A percentile compares a stretch with the other conserved stretches of the same genome.
Conservation (phyloP, 1,140 invertebrate genomes). For the Penaeus japonicus region DNA sequence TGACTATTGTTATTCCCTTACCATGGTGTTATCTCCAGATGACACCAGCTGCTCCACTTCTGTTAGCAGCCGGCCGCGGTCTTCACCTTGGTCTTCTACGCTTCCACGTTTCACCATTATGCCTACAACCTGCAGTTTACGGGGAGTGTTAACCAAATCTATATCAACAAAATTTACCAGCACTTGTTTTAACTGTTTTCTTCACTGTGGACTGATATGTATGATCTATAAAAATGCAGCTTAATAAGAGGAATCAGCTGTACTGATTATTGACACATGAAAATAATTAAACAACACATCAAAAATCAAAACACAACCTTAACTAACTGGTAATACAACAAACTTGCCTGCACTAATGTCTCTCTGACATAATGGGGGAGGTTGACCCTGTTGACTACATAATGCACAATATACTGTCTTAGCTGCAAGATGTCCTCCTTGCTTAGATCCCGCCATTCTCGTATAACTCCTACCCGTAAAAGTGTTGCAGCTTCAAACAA, state of each 20-base stretch:
- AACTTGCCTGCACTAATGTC: slow-evolving; percentile 73
- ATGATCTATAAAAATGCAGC: not conserved
- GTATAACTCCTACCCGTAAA: slow-evolving; percentile 82
- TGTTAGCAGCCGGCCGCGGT: slow-evolving; percentile 74
- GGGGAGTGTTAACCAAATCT: no score
- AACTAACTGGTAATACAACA: no score
- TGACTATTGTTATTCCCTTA: not conserved
- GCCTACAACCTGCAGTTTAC: slow-evolving; percentile 72
- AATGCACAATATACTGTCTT: slow-evolving; percentile 81
- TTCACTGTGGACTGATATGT: no score
- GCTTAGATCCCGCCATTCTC: slow-evolving; percentile 79
- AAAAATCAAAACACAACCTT: no score
- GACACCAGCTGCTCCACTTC: slow-evolving; percentile 78
- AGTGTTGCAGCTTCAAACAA: slow-evolving; percentile 85
- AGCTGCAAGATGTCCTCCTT: slow-evolving; percentile 75
- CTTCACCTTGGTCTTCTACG: slow-evolving; percentile 75
- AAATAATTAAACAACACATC: slow-evolving; percentile 10
- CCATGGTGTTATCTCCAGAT: slow-evolving; percentile 66
- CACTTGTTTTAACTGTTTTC: no score
- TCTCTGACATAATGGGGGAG: slow-evolving; percentile 72
- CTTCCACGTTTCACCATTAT: slow-evolving; percentile 86
- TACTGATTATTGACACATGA: not conserved
- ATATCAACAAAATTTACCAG: no score
- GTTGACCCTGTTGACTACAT: slow-evolving; percentile 74
- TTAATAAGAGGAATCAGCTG: not conserved